These are phyloP conservation scores for Zaprionus africanus DNA, from an alignment of 1,140 invertebrate genomes.

Conservation along the genomic window DNA sequence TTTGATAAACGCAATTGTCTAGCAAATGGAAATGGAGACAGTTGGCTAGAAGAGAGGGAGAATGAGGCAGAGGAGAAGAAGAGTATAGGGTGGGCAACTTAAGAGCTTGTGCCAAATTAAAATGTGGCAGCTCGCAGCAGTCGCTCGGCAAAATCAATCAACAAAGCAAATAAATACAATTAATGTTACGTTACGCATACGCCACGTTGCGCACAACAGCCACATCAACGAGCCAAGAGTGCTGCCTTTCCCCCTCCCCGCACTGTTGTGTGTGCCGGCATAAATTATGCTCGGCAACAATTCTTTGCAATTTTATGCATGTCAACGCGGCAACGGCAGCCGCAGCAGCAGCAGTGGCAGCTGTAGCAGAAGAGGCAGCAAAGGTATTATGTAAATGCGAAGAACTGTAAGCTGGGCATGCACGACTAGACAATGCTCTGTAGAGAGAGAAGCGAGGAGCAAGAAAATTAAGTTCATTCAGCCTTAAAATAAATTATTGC, in stretches of 20 bases:
- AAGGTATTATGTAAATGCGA: conserved; percentile 27
- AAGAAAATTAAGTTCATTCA: not conserved
- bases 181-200: conserved; percentile 78
- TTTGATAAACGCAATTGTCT: conserved; percentile 78
- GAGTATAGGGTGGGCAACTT: not conserved
- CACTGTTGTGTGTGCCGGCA: conserved; percentile 11
- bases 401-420: not conserved
- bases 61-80: too few species aligned
- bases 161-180: conserved; percentile 79
- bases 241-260: not conserved
- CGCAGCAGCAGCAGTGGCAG: conserved; percentile 3
- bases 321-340: conserved; percentile 43
- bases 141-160: conserved; percentile 66
- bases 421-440: not conserved
- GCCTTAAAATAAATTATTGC: too few species aligned
- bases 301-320: conserved; percentile 74
- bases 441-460: not conserved
- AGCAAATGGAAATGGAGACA: conserved; percentile 31
- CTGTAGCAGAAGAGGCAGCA: not conserved
- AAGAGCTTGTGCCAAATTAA: conserved; percentile 30
- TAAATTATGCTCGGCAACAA: conserved; percentile 60
- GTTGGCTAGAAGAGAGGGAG: not conserved
- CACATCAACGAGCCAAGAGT: not conserved
- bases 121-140: conserved; percentile 22
- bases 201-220: conserved; percentile 41